Percentiles rank a stretch among this genome's conserved stretches.
phyloP scores from a whole-genome alignment of 2,113 vertebrate genomes.

The Thamnophis sirtalis region DNA sequence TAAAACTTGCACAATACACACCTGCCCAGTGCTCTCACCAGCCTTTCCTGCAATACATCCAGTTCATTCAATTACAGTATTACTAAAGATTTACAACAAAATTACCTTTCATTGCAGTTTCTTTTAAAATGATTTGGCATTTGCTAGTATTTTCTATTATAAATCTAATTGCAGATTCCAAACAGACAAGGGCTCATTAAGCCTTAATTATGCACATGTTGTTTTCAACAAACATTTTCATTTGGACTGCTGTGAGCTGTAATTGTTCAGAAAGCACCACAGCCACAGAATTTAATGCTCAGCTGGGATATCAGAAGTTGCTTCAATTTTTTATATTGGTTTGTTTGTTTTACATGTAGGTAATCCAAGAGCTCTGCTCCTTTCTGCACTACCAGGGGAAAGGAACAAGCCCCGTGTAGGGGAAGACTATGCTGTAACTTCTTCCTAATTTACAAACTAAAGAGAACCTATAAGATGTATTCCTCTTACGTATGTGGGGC shows the following conservation, averaged over 20 bases:
- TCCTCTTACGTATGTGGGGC: not conserved
- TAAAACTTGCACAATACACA: slow-evolving; percentile 40
- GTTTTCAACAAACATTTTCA: slow-evolving; percentile 99
- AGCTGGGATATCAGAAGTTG: slow-evolving; percentile 61
- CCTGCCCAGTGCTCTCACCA: slow-evolving; percentile 51
- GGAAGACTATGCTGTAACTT: too few species aligned
- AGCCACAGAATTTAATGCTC: slow-evolving; percentile 73
- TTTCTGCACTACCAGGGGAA: not conserved
- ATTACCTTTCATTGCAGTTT: slow-evolving; percentile 72
- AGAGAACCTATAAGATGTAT: not conserved
- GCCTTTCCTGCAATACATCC: slow-evolving; percentile 47
- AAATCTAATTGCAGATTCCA: slow-evolving; percentile 99
- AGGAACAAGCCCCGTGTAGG: not conserved
- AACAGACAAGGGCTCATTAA: slow-evolving; percentile 99
- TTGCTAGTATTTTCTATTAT: slow-evolving; percentile 84
- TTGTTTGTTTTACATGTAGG: not conserved
- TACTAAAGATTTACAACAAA: slow-evolving; percentile 70
- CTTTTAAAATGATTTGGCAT: slow-evolving; percentile 78
- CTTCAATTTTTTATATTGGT: slow-evolving; percentile 43
- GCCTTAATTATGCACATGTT: slow-evolving; percentile 99
- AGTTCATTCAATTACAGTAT: slow-evolving; percentile 62
- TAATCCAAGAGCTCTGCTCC: not conserved
- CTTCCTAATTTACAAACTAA: not conserved
- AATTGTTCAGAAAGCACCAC: slow-evolving; percentile 86
- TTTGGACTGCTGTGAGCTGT: slow-evolving; percentile 90